Percentiles rank a stretch among this genome's conserved stretches.
These are phyloP conservation scores for Ammodytes marinus DNA, from an alignment of 2,113 vertebrate species.

Conservation along the genomic window DNA sequence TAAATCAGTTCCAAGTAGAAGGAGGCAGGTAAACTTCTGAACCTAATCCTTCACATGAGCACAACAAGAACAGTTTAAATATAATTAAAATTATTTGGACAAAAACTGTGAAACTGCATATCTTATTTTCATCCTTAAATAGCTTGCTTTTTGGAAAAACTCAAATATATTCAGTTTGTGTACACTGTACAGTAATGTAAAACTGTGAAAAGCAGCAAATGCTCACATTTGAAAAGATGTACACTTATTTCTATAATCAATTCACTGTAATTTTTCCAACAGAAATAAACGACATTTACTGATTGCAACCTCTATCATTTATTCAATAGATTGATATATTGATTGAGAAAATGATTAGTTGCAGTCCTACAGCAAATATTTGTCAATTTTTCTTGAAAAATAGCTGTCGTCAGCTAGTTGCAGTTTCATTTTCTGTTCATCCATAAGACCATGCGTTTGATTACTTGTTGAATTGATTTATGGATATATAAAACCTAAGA, in stretches of 20 bases:
- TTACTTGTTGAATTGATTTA: not conserved
- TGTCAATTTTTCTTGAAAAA: not conserved
- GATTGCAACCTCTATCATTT: not conserved
- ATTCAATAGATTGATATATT: not conserved
- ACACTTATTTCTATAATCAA: too few relatives aligned
- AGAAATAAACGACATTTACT: not conserved
- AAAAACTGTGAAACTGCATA: too few relatives aligned
- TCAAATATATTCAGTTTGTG: not conserved
- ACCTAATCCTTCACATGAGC: conserved; percentile 46
- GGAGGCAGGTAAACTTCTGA: conserved; percentile 57
- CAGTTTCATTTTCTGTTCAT: not conserved
- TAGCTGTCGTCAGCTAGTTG: not conserved
- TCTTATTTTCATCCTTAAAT: too few relatives aligned
- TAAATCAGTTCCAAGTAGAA: conserved; percentile 55
- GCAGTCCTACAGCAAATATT: not conserved
- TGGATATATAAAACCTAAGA: not conserved
- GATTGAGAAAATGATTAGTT: not conserved
- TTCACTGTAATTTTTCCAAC: not conserved
- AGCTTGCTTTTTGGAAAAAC: not conserved
- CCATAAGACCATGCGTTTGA: not conserved
- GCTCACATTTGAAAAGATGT: not conserved
- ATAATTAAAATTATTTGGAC: not conserved
- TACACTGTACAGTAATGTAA: not conserved
- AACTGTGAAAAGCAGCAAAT: not conserved
- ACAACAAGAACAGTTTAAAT: conserved; percentile 7